Conservation (phyloP, 2,797 vertebrate species). For the Perodicticus potto region DNA sequence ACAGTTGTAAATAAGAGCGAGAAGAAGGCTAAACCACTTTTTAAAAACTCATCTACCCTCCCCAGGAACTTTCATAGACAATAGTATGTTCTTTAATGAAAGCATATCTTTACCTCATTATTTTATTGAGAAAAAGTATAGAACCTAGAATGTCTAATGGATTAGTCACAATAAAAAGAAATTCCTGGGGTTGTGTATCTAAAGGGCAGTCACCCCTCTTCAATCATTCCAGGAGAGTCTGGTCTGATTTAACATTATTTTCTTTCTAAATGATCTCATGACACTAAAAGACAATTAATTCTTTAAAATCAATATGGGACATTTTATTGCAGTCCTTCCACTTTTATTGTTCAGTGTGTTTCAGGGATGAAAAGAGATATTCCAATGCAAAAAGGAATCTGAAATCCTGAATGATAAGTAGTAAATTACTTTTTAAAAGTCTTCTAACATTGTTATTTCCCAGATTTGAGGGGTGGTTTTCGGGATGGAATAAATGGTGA, state of each 20-base stretch:
- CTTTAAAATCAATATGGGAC: background rate
- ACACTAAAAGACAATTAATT: background rate
- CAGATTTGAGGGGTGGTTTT: background rate
- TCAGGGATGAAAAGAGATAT: background rate
- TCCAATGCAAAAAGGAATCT: background rate
- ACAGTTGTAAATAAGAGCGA: background rate
- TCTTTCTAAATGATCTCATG: background rate
- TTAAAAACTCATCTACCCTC: background rate
- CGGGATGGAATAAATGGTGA: background rate
- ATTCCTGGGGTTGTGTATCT: background rate
- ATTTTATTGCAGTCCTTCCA: background rate
- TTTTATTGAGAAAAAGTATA: background rate
- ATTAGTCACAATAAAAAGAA: background rate
- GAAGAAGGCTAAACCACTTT: background rate
- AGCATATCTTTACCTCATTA: constrained; percentile 15
- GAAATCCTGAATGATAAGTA: background rate
- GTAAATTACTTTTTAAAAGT: background rate
- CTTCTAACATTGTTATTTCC: background rate
- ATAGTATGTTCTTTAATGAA: background rate
- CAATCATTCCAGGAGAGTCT: background rate
- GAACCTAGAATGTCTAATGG: background rate
- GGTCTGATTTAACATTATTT: background rate
- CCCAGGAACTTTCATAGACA: background rate
- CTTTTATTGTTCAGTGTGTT: background rate
- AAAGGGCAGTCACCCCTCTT: background rate